Conservation (phyloP, 2,797 vertebrate species). For the Coccyzus lansbergi region DNA sequence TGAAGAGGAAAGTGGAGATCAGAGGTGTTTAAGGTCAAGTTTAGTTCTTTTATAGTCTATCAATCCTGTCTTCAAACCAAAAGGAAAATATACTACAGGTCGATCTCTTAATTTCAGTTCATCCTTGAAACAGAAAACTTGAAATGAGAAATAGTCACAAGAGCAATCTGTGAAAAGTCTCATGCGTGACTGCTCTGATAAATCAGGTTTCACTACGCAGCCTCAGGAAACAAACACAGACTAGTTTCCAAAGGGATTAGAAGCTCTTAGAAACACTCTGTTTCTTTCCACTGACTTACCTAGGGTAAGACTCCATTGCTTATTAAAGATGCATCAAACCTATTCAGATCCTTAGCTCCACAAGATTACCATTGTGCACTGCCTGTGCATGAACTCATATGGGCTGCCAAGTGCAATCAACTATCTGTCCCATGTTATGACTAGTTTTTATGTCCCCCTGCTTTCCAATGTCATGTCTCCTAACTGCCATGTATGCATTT, state of each 20-base stretch:
- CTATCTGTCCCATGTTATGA: neutral
- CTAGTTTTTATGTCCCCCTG: neutral
- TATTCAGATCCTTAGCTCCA: neutral
- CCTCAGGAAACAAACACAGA: neutral
- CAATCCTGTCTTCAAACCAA: neutral
- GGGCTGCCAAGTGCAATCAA: neutral
- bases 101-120: neutral
- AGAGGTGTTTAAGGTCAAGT: neutral
- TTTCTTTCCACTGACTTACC: neutral
- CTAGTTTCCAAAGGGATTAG: neutral
- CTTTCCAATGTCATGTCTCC: neutral
- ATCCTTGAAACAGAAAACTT: neutral
- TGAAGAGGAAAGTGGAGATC: neutral
- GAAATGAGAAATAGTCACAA: neutral
- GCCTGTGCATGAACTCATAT: neutral
- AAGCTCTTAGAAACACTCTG: neutral
- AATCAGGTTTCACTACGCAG: neutral
- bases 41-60: neutral
- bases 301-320: neutral
- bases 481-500: neutral
- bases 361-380: accelerated
- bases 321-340: neutral
- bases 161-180: neutral
- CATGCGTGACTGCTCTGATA: neutral
- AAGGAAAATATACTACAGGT: neutral